Percentiles rank a stretch among this genome's conserved stretches.
Conservation (phyloP, 1,140 invertebrate species). For the Trachymyrmex cornetzi region DNA sequence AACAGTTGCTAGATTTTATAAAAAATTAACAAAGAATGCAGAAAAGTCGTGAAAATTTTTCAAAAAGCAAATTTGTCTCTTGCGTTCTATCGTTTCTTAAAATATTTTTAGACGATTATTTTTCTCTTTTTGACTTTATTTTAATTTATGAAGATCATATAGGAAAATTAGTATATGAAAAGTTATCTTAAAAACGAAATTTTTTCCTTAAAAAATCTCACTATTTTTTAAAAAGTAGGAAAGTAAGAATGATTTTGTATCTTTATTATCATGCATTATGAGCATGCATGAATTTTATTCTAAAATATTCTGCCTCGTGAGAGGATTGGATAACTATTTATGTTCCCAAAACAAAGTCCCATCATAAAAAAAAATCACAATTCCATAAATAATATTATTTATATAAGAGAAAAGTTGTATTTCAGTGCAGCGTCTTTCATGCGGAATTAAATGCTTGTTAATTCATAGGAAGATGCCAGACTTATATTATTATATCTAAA, state of each 20-base stretch:
- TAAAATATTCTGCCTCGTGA: neutral
- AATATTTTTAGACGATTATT: neutral
- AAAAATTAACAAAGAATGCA: constrained; percentile 13
- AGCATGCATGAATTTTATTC: neutral
- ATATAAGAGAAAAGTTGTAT: constrained; percentile 15
- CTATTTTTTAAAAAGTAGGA: neutral
- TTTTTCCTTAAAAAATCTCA: neutral
- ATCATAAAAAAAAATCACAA: neutral
- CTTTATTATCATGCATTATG: neutral
- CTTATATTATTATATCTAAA: constrained; percentile 47
- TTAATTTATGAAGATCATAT: neutral
- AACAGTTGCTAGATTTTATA: neutral
- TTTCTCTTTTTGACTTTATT: neutral
- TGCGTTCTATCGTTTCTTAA: neutral
- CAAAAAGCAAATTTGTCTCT: neutral
- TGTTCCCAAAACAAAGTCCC: neutral
- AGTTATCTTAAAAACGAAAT: neutral
- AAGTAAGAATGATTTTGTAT: neutral
- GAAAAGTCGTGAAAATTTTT: neutral
- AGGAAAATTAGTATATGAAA: neutral
- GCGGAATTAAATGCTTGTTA: constrained; percentile 47
- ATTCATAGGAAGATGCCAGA: constrained; percentile 61
- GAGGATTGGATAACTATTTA: neutral
- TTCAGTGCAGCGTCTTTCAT: constrained; percentile 10
- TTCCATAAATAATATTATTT: constrained; percentile 8